Conservation (phyloP, 2,888 invertebrate genomes). For the Nasonovia ribisnigri region DNA sequence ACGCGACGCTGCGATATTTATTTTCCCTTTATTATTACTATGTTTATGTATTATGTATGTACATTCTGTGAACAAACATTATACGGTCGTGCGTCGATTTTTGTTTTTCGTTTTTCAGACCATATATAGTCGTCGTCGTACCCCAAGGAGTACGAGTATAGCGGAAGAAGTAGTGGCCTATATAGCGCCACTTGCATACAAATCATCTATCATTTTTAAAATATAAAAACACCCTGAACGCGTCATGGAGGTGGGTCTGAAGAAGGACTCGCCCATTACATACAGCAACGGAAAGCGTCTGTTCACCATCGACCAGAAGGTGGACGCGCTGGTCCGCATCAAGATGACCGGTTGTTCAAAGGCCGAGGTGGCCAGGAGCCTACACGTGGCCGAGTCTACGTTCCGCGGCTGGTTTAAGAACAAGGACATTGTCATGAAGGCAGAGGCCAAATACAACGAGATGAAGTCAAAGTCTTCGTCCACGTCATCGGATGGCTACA, state of each 20-base stretch:
- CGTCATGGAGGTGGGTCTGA: constrained; percentile 45
- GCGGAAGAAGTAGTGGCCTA: not conserved
- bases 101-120: constrained; percentile 45
- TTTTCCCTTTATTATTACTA: not conserved
- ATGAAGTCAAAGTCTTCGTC: constrained; percentile 41
- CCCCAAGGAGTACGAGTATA: not conserved
- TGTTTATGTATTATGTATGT: not conserved
- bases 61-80: not conserved
- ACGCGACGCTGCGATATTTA: not conserved
- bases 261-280: constrained; percentile 55
- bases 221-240: not conserved
- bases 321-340: constrained; percentile 62
- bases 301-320: constrained; percentile 62
- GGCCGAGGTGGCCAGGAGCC: constrained; percentile 61
- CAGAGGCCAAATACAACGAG: constrained; percentile 56
- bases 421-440: constrained; percentile 61
- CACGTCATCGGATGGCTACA: constrained; percentile 51
- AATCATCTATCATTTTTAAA: not conserved
- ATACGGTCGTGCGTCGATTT: constrained; percentile 44
- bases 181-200: not conserved
- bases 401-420: constrained; percentile 63
- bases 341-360: constrained; percentile 63
- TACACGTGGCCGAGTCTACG: constrained; percentile 63
- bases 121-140: not conserved
- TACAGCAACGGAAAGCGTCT: constrained; percentile 64